Evolutionary conservation across 2,888 invertebrate genomes (phyloP).

Genomic region (Nomada fucata): DNA sequence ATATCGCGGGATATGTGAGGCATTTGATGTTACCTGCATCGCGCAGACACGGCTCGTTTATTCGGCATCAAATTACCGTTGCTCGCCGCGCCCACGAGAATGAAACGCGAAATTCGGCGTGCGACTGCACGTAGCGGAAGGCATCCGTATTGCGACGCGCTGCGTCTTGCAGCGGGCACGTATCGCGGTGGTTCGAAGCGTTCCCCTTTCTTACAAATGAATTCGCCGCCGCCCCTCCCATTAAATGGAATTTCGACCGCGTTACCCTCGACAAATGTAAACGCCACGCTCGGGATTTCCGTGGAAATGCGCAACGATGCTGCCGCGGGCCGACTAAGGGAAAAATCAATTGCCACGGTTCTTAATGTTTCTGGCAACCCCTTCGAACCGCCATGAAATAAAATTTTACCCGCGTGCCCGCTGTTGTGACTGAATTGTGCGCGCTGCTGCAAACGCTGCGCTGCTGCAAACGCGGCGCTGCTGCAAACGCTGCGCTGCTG

Average conservation of each 20-base stretch:
- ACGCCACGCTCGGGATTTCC: neutral
- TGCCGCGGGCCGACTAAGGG: neutral
- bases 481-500: neutral
- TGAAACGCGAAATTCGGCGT: slow-evolving; percentile 44
- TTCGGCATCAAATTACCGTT: slow-evolving; percentile 36
- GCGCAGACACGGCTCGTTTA: slow-evolving; percentile 42
- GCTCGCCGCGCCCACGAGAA: slow-evolving; percentile 25
- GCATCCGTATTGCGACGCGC: slow-evolving; percentile 5
- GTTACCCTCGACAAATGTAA: neutral
- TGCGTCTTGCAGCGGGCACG: slow-evolving; percentile 12
- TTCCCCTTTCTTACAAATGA: slow-evolving; percentile 5
- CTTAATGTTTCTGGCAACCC: neutral
- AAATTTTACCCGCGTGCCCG: slow-evolving; percentile 2
- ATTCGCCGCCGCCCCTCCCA: neutral
- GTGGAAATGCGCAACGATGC: neutral
- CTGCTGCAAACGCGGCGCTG: neutral
- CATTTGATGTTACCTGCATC: slow-evolving; percentile 43
- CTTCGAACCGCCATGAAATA: neutral
- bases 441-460: neutral
- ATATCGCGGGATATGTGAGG: slow-evolving; percentile 48
- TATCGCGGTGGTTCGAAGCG: neutral
- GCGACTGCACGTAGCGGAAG: slow-evolving; percentile 21
- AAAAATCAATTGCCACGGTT: slow-evolving; percentile 12
- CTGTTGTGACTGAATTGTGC: neutral
- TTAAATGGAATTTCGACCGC: neutral